These are phyloP conservation scores for Athripsodes cinereus DNA, from an alignment of 2,888 invertebrate species.

Conservation along the genomic window DNA sequence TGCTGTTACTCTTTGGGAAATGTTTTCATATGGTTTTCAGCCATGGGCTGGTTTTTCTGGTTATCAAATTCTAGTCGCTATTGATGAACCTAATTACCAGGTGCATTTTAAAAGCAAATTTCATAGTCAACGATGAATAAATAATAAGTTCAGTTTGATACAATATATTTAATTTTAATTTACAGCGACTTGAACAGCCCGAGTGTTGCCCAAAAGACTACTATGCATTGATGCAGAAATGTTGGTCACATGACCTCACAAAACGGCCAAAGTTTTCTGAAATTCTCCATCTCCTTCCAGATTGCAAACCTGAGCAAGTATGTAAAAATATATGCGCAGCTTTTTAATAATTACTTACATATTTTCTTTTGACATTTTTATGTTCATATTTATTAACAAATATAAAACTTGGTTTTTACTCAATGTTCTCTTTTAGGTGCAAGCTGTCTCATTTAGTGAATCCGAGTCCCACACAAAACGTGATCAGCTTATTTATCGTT, in stretches of 20 bases:
- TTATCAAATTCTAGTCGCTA: slow-evolving; percentile 90
- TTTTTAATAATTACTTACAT: too few relatives aligned
- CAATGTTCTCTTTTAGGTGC: slow-evolving; percentile 59
- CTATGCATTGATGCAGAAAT: slow-evolving; percentile 87
- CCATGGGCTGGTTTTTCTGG: slow-evolving; percentile 96
- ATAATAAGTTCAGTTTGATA: too few relatives aligned
- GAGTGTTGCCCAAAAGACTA: slow-evolving; percentile 93
- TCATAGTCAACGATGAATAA: too few relatives aligned
- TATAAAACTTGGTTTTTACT: background rate
- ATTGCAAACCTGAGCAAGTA: slow-evolving; percentile 84
- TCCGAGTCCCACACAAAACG: slow-evolving; percentile 46
- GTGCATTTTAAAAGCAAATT: slow-evolving; percentile 34
- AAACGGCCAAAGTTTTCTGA: slow-evolving; percentile 88
- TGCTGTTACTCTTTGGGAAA: slow-evolving; percentile 98
- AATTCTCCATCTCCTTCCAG: slow-evolving; percentile 69
- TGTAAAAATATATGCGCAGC: slow-evolving; percentile 1
- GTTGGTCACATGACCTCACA: slow-evolving; percentile 91
- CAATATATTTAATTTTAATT: slow-evolving; percentile 12
- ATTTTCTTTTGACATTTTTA: too few relatives aligned
- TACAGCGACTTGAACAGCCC: slow-evolving; percentile 80
- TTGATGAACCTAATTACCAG: slow-evolving; percentile 87
- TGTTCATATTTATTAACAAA: background rate
- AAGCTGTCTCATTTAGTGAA: slow-evolving; percentile 57
- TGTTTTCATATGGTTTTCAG: slow-evolving; percentile 98
- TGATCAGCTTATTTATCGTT: slow-evolving; percentile 75